Evolutionary conservation across 2,113 vertebrate species (phyloP).

Genomic region (Xerus inauris): DNA sequence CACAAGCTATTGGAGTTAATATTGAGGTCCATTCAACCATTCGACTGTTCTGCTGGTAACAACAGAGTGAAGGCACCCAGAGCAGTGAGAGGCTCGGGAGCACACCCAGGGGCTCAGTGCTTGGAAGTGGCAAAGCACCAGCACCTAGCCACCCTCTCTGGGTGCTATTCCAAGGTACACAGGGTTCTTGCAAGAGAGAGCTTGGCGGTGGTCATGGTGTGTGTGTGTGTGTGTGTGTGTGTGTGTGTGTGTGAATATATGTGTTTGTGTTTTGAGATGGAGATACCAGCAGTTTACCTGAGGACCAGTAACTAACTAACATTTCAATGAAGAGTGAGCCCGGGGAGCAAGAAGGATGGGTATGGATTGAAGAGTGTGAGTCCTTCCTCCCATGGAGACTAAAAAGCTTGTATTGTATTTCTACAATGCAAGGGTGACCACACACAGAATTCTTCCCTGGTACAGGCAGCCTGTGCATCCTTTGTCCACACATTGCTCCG

Average conservation of each 20-base stretch:
- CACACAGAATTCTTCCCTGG: neutral
- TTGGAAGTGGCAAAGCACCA: neutral
- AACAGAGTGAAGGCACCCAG: neutral
- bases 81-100: neutral
- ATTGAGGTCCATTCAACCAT: neutral
- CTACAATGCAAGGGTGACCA: neutral
- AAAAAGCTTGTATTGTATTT: neutral
- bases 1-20: slow-evolving; percentile 55
- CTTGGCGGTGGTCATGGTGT: neutral
- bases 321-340: neutral
- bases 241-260: neutral
- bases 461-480: neutral
- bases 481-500: neutral
- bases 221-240: fast-evolving
- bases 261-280: neutral
- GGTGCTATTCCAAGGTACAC: neutral
- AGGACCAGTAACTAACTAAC: neutral
- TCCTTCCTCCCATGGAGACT: neutral
- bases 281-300: neutral
- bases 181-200: neutral
- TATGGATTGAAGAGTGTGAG: neutral
- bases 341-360: neutral
- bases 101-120: too few relatives aligned
- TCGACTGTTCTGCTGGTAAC: neutral
- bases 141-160: neutral